phyloP scores from a whole-genome alignment of 2,113 vertebrate species.

The Indicator indicator region DNA sequence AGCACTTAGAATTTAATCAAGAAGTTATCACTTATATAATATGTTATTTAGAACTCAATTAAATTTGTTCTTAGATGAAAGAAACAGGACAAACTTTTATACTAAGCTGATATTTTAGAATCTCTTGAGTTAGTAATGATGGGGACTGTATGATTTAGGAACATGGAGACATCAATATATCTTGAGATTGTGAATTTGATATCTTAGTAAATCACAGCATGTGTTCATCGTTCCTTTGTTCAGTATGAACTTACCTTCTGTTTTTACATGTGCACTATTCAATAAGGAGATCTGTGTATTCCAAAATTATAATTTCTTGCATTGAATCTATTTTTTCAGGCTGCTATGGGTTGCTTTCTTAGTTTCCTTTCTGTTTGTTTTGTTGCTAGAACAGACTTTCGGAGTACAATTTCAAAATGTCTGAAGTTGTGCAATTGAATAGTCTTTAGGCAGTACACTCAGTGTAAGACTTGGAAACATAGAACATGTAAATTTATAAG shows the following conservation, averaged over 20 bases:
- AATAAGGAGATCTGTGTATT: background rate
- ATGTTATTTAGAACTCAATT: conserved; percentile 39
- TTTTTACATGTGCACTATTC: background rate
- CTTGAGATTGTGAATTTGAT: background rate
- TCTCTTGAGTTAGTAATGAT: background rate
- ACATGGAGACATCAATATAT: background rate
- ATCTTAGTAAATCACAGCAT: background rate
- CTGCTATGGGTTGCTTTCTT: background rate
- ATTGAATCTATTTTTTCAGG: background rate
- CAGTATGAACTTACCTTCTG: background rate
- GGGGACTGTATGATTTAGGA: background rate
- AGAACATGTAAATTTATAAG: background rate
- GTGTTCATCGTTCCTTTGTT: background rate
- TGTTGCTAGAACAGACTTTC: background rate
- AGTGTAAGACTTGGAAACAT: background rate
- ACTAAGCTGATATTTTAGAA: conserved; percentile 1
- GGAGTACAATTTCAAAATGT: background rate
- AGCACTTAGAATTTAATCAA: conserved; percentile 39
- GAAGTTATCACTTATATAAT: conserved; percentile 22
- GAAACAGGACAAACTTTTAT: conserved; percentile 4
- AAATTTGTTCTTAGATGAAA: conserved; percentile 34
- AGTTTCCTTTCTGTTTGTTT: background rate
- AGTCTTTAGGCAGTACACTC: background rate
- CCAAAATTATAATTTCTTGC: background rate
- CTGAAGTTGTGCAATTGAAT: background rate